phyloP scores from a whole-genome alignment of 2,113 vertebrate species.

The Sceloporus tristichus region DNA sequence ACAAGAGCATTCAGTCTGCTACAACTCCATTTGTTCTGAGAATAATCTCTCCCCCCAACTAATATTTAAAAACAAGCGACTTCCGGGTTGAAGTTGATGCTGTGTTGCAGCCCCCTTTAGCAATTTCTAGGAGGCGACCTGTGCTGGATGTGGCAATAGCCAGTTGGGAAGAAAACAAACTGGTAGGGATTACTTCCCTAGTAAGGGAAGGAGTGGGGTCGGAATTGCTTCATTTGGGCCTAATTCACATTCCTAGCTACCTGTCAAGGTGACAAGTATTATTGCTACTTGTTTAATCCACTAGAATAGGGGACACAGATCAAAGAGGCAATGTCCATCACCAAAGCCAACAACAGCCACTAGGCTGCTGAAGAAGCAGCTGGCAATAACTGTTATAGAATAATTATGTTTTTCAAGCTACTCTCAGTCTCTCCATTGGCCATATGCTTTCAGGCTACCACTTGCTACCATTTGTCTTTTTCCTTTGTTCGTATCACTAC shows the following conservation, averaged over 20 bases:
- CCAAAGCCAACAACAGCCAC: neutral
- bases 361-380: neutral
- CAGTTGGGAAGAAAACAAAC: too few relatives aligned
- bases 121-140: too few relatives aligned
- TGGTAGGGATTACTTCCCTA: too few relatives aligned
- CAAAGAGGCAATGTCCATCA: neutral
- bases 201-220: too few relatives aligned
- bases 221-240: too few relatives aligned
- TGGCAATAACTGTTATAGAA: neutral
- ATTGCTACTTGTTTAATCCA: too few relatives aligned
- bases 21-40: neutral
- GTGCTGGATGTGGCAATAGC: too few relatives aligned
- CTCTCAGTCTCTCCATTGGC: neutral
- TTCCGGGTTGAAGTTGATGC: too few relatives aligned
- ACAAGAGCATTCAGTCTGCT: neutral
- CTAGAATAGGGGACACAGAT: neutral
- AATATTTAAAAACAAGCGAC: neutral
- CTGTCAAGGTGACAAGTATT: too few relatives aligned
- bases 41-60: neutral
- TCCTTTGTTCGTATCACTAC: neutral
- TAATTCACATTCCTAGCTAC: too few relatives aligned
- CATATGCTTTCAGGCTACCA: neutral
- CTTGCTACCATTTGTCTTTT: neutral
- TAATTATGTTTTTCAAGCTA: neutral
- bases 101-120: too few relatives aligned